A percentile compares a stretch with the other conserved stretches of the same genome.
Conservation (phyloP, 2,888 invertebrate species). For the Megalurothrips usitatus region DNA sequence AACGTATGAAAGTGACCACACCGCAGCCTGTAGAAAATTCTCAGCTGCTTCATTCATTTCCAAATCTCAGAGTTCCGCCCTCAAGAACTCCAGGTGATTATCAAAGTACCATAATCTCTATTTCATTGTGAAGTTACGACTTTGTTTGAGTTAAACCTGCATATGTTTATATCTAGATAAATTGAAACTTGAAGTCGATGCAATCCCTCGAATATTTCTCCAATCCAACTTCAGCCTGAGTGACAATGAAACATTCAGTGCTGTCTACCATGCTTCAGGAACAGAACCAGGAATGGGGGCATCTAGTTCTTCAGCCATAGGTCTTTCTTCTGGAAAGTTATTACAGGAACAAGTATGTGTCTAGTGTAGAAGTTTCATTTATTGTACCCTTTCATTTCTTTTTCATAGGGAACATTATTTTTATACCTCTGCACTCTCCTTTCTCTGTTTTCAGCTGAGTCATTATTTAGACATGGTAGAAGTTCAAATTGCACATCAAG, state of each 20-base stretch:
- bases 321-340: conserved; percentile 47
- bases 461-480: conserved; percentile 94
- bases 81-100: not conserved
- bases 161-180: conserved; percentile 45
- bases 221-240: conserved; percentile 73
- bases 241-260: conserved; percentile 72
- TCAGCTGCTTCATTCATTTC: conserved; percentile 47
- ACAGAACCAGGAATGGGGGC: conserved; percentile 40
- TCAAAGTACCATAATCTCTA: not conserved
- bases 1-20: conserved; percentile 45
- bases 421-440: conserved; percentile 33
- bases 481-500: conserved; percentile 85
- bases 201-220: conserved; percentile 81
- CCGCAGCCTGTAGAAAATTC: conserved; percentile 44
- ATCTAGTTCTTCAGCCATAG: conserved; percentile 34
- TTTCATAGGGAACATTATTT: conserved; percentile 31
- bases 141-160: too few relatives aligned
- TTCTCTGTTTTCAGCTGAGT: conserved; percentile 57
- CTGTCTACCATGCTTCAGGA: conserved; percentile 70
- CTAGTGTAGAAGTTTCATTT: conserved; percentile 25
- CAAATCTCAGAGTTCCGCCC: conserved; percentile 44
- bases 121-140: too few relatives aligned
- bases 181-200: conserved; percentile 52
- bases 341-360: conserved; percentile 72
- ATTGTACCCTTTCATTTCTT: conserved; percentile 27